Evolutionary conservation across 1,140 invertebrate species (phyloP), one percentile per base, ranked within the genome.

Genomic region (Hypothenemus hampei): DNA sequence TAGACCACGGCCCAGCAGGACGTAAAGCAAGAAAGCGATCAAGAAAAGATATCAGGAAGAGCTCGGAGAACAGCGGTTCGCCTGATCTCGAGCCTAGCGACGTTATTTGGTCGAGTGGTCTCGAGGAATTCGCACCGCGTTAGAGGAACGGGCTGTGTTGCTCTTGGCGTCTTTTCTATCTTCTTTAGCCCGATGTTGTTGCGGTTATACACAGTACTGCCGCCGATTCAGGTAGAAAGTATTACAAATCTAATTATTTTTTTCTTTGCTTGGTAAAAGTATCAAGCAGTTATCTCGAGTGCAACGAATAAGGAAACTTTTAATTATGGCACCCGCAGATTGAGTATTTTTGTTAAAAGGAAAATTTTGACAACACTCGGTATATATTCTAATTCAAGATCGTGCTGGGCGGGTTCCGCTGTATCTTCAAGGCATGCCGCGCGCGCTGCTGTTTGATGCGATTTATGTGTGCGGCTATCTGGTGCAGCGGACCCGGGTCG

Each of bases 401-500:
- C 52, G 44, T 54, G 52, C 44, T 54, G 52, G 52, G 52, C 52
- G 43, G 52, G 31, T 47, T 54, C 43, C 31, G 24, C 52, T 13
- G 35, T n/a, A 26, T 46, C 43, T 22, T 54, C 43, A 19, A 39
- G 52, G 52, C 43, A 46, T 24, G 52, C 52, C 52, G 41, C 52
- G 29, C 52, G 43, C 44, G 52, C 52, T 54, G 52, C 52, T 19
- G 52, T 54, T 54, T 47, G 52, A 45, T 39, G 52, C 35, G 52
- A 54, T 54, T 54, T 54, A 54, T 54, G 35, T n/a, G n/a, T 46
- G 52, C 52, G 29, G 52, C 44, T 54, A 54, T 54, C 31, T 54
- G 43, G 52, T 54, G 52, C 52, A 54, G 52, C 41, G 44, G 52
- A 47, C 52, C 31, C 35, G 39, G 52, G 52, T 54, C 52, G 52